Base-by-base conservation (phyloP, 2,888 invertebrate species). In the Melieria omissa region DNA sequence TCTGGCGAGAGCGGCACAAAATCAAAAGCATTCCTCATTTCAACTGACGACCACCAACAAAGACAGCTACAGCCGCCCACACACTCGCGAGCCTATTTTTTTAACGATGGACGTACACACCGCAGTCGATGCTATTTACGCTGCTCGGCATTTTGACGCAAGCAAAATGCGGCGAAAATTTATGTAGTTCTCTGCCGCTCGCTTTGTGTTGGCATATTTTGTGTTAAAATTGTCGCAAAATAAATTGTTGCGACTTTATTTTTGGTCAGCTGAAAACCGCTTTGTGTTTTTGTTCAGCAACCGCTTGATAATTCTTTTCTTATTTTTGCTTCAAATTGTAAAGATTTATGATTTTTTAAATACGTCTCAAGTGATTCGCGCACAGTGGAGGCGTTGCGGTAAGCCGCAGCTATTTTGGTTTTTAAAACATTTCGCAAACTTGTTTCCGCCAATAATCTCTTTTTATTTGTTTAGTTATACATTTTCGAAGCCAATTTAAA, bases 221-320 rank as follows among this genome's bases (percentile, higher is more conserved):
- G 4, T 45, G 6, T 7, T 7, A 45, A 9, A 42, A 41, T 46
- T 29, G 16, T 5, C n/a, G 6, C 6, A n/a, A 52, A 54, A 49
- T 63, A 63, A 69, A 63, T 69, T 46, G 63, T 5, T 46, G 14
- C 69, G 62, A 10, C 54, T 69, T 63, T 46, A 69, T 8, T 63
- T 69, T 69, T 10, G 62, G 69, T 63, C 69, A 69, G 16, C 8
- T 12, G n/a, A 46, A 69, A 63, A 54, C 69, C 69, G 62, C 62
- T 63, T 54, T 63, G 69, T 63, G 69, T 69, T 69, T 62, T 63
- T 63, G 69, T 69, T 69, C 14, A 57, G 45, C 44, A 69, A 69
- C 55, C 69, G 55, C 62, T 46, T 29, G 55, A 69, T 69, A 62
- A 44, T 54, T 62, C 45, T 45, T 69, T 60, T 61, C 14, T 46